Conservation (phyloP, 1,140 invertebrate genomes). For the Bombus breviceps region DNA sequence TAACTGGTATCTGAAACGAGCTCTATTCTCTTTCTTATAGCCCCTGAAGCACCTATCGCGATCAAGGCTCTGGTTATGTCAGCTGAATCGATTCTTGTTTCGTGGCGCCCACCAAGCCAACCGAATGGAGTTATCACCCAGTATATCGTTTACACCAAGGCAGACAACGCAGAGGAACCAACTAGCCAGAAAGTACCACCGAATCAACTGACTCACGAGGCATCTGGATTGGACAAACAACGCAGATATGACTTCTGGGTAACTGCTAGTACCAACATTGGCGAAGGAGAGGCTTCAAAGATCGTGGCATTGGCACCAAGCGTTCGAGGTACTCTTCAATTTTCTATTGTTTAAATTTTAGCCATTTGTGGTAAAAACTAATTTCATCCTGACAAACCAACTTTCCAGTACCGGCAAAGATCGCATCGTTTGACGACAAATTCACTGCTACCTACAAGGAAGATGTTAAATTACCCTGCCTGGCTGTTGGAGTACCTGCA, state of each 20-base stretch:
- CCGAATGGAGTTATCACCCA: conserved; percentile 96
- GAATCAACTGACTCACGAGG: conserved; percentile 86
- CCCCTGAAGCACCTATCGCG: conserved; percentile 94
- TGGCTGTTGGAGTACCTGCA: conserved; percentile 94
- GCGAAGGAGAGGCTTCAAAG: conserved; percentile 94
- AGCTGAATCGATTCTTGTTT: conserved; percentile 94
- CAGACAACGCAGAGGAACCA: conserved; percentile 87
- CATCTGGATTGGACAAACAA: conserved; percentile 91
- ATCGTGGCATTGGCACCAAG: conserved; percentile 92
- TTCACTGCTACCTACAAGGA: conserved; percentile 95
- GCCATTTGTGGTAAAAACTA: neutral
- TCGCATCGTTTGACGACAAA: conserved; percentile 95
- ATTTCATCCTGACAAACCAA: conserved; percentile 24
- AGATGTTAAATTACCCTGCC: conserved; percentile 94
- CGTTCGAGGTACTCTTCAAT: conserved; percentile 84
- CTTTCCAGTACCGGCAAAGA: conserved; percentile 92
- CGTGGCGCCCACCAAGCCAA: conserved; percentile 95
- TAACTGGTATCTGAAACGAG: neutral
- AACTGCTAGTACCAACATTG: conserved; percentile 95
- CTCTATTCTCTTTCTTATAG: conserved; percentile 81
- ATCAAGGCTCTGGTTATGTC: conserved; percentile 97
- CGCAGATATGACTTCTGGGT: conserved; percentile 97
- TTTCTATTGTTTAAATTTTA: too few species aligned
- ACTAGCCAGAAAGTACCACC: conserved; percentile 87
- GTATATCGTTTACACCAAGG: conserved; percentile 96